Base-by-base conservation (phyloP, 2,113 vertebrate genomes). In the Rhabdornis inornatus region DNA sequence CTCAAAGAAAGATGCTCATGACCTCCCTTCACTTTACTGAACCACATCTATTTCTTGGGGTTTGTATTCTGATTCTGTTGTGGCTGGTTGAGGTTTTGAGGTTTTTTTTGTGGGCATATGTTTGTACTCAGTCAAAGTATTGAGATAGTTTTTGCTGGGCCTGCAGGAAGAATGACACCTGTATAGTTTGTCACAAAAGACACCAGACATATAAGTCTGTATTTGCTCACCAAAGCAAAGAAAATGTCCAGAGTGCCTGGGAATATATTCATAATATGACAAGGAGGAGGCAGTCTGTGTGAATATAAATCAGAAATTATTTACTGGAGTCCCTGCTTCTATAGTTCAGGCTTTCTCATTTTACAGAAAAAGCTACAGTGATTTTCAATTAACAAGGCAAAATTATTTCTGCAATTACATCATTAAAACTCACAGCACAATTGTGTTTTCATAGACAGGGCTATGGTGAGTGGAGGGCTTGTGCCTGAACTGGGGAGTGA, bases 391-490 rank as follows among this genome's bases (percentile, higher is more conserved):
- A 86, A 57, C 23, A 92, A 90, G 68, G 47, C 25, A 31, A 66
- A 65, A 86, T 80, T 66, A 44, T 77, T 93, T 90, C 56, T 90
- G 56, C 25, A 69, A 18, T 80, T 93, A 5, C 5, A 7, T 70
- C 69, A 35, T 37, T 89, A 76, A 83, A 80, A 7, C 31, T 76
- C 21, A 56, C 10, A 64, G 27, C 28, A n/a, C 0, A 3, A 45
- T 28, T 2, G 0, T 80, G 35, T 61, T 87, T 76, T 37, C 17
- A 12, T 3, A 15, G 28, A 37, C 23, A 0, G 1, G 10, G 13
- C 47, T 3, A 1, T 25, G 37, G 28, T 1, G 2, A 69, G 56
- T 21, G 11, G 17, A 59, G 17, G 0, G 1, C 9, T 78, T 78
- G 21, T 63, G 22, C 27, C 44, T 91, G 64, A 87, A 25, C 28